Evolutionary conservation across 1,140 invertebrate species (phyloP), one percentile per base, ranked within the genome.

Genomic region (Tetragonula clypearis): DNA sequence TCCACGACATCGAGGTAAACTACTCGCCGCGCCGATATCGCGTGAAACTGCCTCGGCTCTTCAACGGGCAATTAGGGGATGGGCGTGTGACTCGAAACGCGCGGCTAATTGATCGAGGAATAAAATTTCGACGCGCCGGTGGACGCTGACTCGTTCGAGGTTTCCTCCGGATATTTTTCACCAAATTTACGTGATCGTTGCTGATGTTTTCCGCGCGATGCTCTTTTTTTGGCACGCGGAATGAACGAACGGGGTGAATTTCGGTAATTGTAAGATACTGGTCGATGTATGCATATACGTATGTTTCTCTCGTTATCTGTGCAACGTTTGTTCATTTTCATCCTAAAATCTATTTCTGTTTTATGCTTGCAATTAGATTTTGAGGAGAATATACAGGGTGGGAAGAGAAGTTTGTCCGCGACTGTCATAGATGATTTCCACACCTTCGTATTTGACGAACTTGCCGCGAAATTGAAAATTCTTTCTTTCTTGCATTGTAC

Each of bases 41-140:
- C 69, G 30, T 71, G 53, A 41, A 58, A 71, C 71, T 53, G 53
- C 26, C 41, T 65, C 49, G 65, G 75, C 26, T 77, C 35, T 60
- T 77, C 35, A 77, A 78, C 75, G n/a, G 60, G n/a, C 75, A 78
- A 78, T 78, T 78, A 78, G 17, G 60, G 56, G 23, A 17, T 49
- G 6, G 75, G 60, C 30, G 30, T 60, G 75, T 78, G 75, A 79
- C 60, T 79, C 49, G 77, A 79, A 30, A 79, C 66, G 62, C 62
- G 15, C n/a, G 62, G 41, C 62, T 79, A 79, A 73, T 74, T 65
- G 55, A 74, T 49, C 58, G 71, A 65, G 71, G 71, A 65, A 62
- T 82, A 82, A 78, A 78, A 78, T 49, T 30, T 78, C 75, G 35
- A 65, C 35, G 60, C 60, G 55, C 41, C 30, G 74, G 56, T 56